Conservation (phyloP, 2,113 vertebrate species). For the Prunella fulvescens region DNA sequence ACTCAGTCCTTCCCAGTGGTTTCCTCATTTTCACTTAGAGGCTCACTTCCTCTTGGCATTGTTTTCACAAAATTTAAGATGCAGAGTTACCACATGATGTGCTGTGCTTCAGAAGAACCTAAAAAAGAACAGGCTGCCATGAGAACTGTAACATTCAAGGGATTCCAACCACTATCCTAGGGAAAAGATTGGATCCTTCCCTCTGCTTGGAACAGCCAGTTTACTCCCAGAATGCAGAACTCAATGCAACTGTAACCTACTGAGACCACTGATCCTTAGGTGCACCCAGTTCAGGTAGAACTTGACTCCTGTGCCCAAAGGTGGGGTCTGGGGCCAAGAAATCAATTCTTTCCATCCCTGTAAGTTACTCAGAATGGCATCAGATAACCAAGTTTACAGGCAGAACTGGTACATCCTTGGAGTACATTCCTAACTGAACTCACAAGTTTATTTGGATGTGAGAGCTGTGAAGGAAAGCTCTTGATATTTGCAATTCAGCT, state of each 20-base stretch:
- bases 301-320: neutral
- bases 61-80: neutral
- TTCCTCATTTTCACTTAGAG: neutral
- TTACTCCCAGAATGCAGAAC: neutral
- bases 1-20: neutral
- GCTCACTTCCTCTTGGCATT: neutral
- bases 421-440: neutral
- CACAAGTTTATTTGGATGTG: neutral
- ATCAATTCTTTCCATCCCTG: neutral
- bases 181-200: neutral
- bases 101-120: neutral
- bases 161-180: neutral
- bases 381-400: neutral
- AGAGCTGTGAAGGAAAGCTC: neutral
- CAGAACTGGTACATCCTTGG: neutral
- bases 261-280: neutral
- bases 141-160: neutral
- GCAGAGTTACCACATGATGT: neutral
- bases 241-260: neutral
- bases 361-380: neutral
- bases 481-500: neutral
- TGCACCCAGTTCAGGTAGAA: neutral
- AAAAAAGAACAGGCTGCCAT: neutral
- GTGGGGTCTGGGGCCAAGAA: neutral
- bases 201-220: neutral